A percentile compares a stretch with the other conserved stretches of the same genome.
These are phyloP conservation scores for Ischnus inquisitorius DNA, from an alignment of 2,888 invertebrate species.

Conservation along the genomic window DNA sequence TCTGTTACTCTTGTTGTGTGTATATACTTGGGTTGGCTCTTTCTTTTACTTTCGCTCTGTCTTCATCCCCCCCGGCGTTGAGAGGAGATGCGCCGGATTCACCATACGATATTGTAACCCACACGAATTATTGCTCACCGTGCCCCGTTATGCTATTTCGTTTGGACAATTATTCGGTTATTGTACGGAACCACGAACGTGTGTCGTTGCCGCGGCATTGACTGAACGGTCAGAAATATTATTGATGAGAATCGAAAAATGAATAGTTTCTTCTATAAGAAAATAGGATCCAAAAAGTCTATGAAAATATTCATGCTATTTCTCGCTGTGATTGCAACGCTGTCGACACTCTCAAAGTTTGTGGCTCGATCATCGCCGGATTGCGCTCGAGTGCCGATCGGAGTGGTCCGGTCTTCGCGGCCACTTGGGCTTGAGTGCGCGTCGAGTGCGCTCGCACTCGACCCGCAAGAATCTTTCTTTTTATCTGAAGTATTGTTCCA, in stretches of 20 bases:
- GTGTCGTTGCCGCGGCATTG: no score
- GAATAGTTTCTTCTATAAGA: no score
- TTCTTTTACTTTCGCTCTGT: background rate
- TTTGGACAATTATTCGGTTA: background rate
- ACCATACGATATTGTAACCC: slow-evolving; percentile 15
- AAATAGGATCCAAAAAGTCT: background rate
- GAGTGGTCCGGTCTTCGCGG: slow-evolving; percentile 27
- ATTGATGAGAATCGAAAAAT: no score
- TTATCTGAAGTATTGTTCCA: background rate
- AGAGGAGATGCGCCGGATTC: slow-evolving; percentile 1
- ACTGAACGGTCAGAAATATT: no score
- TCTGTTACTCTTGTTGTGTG: slow-evolving; percentile 20
- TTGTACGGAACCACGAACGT: background rate
- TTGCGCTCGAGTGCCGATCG: slow-evolving; percentile 1
- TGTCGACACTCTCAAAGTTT: background rate
- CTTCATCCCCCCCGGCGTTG: background rate
- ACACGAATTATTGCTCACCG: slow-evolving; percentile 32
- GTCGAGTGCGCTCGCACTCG: background rate
- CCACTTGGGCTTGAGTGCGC: slow-evolving; percentile 32
- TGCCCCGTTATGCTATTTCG: background rate
- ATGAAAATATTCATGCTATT: background rate
- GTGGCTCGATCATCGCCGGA: background rate
- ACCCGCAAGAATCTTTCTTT: background rate
- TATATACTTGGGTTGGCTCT: background rate
- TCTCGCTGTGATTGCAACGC: background rate